Percentiles rank a stretch among this genome's conserved stretches.
phyloP scores from a whole-genome alignment of 2,797 vertebrate genomes.

The Malacoctenus gilli region DNA sequence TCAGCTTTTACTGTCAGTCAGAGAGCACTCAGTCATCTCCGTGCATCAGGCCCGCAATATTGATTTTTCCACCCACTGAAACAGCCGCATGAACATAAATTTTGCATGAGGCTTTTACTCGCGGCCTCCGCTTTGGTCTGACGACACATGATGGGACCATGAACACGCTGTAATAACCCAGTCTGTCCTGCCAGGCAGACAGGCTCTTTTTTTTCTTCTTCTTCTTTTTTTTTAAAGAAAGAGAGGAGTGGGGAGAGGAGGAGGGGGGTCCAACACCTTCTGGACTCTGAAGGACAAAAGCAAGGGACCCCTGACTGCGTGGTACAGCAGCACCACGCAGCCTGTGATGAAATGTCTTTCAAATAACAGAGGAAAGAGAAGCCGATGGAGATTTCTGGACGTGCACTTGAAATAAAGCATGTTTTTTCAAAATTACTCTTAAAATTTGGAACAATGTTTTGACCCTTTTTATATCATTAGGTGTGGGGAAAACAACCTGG shows the following conservation, averaged over 20 bases:
- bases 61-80: conserved; percentile 99
- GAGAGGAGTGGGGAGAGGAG: conserved; percentile 73
- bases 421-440: too few relatives aligned
- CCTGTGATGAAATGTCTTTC: conserved; percentile 3
- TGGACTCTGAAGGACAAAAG: conserved; percentile 68
- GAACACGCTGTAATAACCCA: conserved; percentile 91
- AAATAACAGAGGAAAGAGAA: conserved; percentile 8
- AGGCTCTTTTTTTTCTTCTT: conserved; percentile 74
- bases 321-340: conserved; percentile 8
- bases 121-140: conserved; percentile 91
- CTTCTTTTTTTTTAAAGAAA: conserved; percentile 1
- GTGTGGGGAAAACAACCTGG: too few relatives aligned
- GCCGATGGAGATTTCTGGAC: not conserved
- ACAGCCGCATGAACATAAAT: conserved; percentile 99
- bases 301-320: conserved; percentile 31
- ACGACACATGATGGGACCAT: conserved; percentile 95
- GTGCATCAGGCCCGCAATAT: conserved; percentile 96
- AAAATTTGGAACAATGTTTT: too few relatives aligned
- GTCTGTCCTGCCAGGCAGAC: conserved; percentile 82
- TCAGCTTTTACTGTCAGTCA: conserved; percentile 99
- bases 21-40: conserved; percentile 97
- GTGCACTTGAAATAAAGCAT: not conserved
- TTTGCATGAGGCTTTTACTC: conserved; percentile 99
- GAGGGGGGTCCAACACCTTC: conserved; percentile 75
- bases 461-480: too few relatives aligned